These are phyloP conservation scores for Lerista edwardsae DNA, from an alignment of 2,797 vertebrate genomes.

Conservation along the genomic window DNA sequence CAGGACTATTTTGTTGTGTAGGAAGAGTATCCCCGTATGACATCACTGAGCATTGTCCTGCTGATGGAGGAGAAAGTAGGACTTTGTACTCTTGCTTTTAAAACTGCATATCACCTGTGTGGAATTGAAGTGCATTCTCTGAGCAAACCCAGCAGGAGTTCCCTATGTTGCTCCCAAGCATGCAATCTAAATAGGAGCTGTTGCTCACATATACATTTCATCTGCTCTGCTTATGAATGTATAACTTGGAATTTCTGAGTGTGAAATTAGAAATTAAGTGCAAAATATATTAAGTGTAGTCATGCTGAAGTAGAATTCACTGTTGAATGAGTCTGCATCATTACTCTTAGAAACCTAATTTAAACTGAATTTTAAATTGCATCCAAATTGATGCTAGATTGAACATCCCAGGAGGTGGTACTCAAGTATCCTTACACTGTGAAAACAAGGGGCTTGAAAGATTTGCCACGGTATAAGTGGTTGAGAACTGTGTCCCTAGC, in stretches of 20 bases:
- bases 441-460: not conserved
- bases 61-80: not conserved
- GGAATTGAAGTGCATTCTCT: not conserved
- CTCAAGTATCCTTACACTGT: not conserved
- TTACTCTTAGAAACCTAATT: conserved; percentile 14
- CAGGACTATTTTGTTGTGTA: not conserved
- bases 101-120: no score
- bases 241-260: not conserved
- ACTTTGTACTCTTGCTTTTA: not conserved
- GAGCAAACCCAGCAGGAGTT: no score
- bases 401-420: not conserved
- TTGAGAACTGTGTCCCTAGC: not conserved
- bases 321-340: conserved; percentile 3
- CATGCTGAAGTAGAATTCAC: not conserved
- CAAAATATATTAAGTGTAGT: conserved; percentile 5
- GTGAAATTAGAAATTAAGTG: conserved; percentile 33
- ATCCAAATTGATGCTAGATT: not conserved
- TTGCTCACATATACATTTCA: not conserved
- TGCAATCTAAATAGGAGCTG: not conserved
- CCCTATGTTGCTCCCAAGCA: not conserved
- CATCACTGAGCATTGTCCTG: not conserved
- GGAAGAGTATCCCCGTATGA: not conserved
- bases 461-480: not conserved
- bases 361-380: conserved; percentile 24
- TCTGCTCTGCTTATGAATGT: not conserved